Evolutionary conservation across 2,888 invertebrate species (phyloP), one percentile per base, ranked within the genome.

Genomic region (Parelbella ahira): DNA sequence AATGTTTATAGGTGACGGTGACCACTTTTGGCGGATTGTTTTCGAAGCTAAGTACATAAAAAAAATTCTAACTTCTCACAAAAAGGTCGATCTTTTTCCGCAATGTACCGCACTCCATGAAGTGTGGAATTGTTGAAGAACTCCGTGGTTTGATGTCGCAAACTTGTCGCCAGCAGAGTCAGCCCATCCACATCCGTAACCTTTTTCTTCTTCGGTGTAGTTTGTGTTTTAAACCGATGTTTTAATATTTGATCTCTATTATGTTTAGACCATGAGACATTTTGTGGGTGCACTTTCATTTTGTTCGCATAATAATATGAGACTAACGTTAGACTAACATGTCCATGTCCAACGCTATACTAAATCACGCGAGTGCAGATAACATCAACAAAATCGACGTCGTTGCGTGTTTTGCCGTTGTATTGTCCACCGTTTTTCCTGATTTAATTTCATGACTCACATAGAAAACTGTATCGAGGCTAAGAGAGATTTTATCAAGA

Each of bases 21-120:
- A n/a, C n/a, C n/a, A n/a, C n/a, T n/a, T n/a, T n/a, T n/a, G n/a
- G n/a, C n/a, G n/a, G n/a, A n/a, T n/a, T n/a, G n/a, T n/a, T n/a
- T n/a, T n/a, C n/a, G n/a, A n/a, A n/a, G n/a, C n/a, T n/a, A n/a
- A n/a, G n/a, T n/a, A n/a, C n/a, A n/a, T n/a, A n/a, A n/a, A n/a
- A n/a, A n/a, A n/a, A n/a, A n/a, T n/a, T 79, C 84, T 66, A 60
- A 94, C 94, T 93, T 93, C 80, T 95, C 94, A 63, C 92, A 91
- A 67, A 93, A 90, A 1, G 94, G 93, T 29, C 94, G 79, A 9
- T 91, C 92, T 47, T 89, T 88, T 67, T 94, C 93, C 1, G 93
- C 93, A 38, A 94, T 93, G 57, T 94, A 94, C 11, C 92, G 89
- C 0, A 95, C 93, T 7, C 94, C 94, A 64, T 94, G 94, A 20